Percentiles rank a stretch among this genome's conserved stretches.
These are phyloP conservation scores for Rhinoderma darwinii DNA, from an alignment of 2,113 vertebrate genomes.

Conservation along the genomic window DNA sequence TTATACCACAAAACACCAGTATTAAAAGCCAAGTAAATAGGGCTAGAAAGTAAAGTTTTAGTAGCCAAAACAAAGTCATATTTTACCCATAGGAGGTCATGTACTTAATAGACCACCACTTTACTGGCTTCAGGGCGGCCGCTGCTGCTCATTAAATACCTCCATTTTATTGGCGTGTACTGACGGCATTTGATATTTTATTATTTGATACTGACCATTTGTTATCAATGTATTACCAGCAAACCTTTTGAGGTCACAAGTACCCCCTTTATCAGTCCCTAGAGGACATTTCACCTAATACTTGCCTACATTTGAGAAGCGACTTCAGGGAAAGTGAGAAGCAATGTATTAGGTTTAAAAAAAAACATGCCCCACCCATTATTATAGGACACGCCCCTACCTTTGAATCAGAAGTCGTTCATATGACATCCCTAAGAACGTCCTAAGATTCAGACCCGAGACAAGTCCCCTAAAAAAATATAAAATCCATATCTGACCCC, in stretches of 20 bases:
- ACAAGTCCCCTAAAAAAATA: no score
- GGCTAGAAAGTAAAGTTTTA: constrained; percentile 35
- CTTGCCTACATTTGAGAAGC: neutral
- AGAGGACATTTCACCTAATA: neutral
- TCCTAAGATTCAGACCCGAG: no score
- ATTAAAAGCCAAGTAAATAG: constrained; percentile 36
- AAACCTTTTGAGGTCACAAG: no score
- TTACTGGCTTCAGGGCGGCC: neutral
- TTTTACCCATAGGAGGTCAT: constrained; percentile 1
- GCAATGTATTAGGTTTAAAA: no score
- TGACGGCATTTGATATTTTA: neutral
- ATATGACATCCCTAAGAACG: no score
- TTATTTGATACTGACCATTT: neutral
- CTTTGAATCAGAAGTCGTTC: no score
- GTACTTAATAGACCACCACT: constrained; percentile 16
- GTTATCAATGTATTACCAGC: neutral
- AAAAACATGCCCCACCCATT: no score
- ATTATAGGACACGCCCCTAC: no score
- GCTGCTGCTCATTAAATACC: neutral
- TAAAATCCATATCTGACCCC: no score
- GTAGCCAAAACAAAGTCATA: constrained; percentile 34
- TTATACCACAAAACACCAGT: constrained; percentile 39
- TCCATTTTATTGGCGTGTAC: neutral
- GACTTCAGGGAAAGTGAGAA: no score
- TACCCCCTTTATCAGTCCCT: neutral